Evolutionary conservation across 2,797 vertebrate genomes (phyloP).

Genomic region (Smutsia gigantea): DNA sequence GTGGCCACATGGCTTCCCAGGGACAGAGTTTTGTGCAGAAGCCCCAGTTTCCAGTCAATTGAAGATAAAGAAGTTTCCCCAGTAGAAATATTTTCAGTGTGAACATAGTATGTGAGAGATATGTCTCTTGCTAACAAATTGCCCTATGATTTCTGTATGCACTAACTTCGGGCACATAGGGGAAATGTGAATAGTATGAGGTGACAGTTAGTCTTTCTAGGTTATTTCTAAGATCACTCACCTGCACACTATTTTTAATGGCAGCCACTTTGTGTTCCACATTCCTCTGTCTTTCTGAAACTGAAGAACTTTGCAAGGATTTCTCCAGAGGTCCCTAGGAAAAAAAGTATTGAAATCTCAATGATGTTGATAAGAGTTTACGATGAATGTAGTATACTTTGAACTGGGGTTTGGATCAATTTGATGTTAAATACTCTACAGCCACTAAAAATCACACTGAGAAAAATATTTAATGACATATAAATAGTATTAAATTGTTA

Average conservation of each 20-base stretch:
- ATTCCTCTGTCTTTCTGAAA: constrained; percentile 94
- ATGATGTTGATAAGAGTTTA: not conserved
- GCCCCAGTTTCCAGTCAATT: not conserved
- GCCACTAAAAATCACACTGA: not conserved
- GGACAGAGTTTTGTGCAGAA: not conserved
- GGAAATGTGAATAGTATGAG: not conserved
- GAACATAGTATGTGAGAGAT: not conserved
- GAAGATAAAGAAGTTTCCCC: not conserved
- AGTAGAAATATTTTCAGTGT: not conserved
- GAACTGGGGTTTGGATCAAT: not conserved
- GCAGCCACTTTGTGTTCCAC: constrained; percentile 94
- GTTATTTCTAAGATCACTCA: constrained; percentile 69
- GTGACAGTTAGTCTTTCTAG: not conserved
- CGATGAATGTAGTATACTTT: not conserved
- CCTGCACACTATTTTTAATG: constrained; percentile 94
- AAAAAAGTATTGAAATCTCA: constrained; percentile 38
- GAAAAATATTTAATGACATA: constrained; percentile 23
- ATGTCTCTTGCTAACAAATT: not conserved
- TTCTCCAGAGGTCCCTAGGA: constrained; percentile 95
- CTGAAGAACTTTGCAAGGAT: constrained; percentile 92
- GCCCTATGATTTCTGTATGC: not conserved
- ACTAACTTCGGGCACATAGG: not conserved
- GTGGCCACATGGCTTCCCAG: not conserved
- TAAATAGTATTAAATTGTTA: not conserved
- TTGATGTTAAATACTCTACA: not conserved